Base-by-base conservation (phyloP, 2,113 vertebrate species). In the Oncorhynchus kisutch region DNA sequence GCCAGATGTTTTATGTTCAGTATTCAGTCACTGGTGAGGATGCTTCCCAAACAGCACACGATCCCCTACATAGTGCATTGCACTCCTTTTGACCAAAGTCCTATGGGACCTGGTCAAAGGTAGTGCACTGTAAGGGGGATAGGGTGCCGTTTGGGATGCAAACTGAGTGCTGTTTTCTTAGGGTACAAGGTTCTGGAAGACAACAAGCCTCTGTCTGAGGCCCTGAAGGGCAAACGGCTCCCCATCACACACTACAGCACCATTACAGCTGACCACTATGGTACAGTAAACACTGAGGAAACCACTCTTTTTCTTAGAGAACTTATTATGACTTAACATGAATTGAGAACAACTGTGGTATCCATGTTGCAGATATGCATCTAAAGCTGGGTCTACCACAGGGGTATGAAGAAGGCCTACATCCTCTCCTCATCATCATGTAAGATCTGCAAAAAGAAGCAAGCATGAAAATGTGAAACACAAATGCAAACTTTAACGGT, bases 181-280 rank as follows among this genome's bases (percentile, higher is more conserved):
- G 70, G 64, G 27, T 78, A 72, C 31, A 48, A 18, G 5, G 64
- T 78, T 3, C 62, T 78, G 70, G 76, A 78, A 62, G 70, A 78
- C 22, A 77, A 77, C 70, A 66, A 31, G 62, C 70, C 48, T 20
- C 29, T 78, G 70, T 20, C 49, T 68, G 49, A 45, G n/a, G 76
- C 70, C 5, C 22, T 78, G 76, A 71, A 78, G 64, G 76, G 71
- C 4, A 78, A 73, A 49, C 64, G 76, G 8, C 29, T 78, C 16
- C 76, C 76, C 51, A 18, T 72, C 62, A 68, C 11, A 18, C 70
- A 72, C 59, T 77, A 72, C 22, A 60, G n/a, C 27, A 71, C 25
- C 69, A 20, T 72, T 34, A 72, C 76, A 14, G 45, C 51, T 27
- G 76, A 72, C 24, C 64, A 57, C 70, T 72, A 67, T 6, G 76